phyloP scores from a whole-genome alignment of 2,888 invertebrate species.

The Tridacna crocea region DNA sequence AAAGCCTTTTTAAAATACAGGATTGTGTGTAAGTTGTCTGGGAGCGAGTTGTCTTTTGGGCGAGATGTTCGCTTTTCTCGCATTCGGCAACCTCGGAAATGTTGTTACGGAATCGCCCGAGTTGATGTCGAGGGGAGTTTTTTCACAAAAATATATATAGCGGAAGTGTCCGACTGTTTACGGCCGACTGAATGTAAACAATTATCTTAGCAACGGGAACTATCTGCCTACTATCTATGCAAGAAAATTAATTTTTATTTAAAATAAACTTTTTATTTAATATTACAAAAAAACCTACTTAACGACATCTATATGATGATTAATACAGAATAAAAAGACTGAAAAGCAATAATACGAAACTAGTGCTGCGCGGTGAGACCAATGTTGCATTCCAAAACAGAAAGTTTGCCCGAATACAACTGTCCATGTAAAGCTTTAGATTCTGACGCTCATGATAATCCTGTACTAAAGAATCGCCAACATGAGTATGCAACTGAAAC shows the following conservation, averaged over 20 bases:
- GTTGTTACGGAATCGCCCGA: no score
- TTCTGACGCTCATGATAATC: neutral
- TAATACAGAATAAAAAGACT: neutral
- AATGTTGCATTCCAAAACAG: slow-evolving; percentile 19
- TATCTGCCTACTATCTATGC: neutral
- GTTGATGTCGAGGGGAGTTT: no score
- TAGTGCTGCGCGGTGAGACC: neutral
- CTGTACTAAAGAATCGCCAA: neutral
- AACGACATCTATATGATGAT: neutral
- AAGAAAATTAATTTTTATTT: neutral
- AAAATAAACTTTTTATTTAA: no score
- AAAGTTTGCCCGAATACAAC: neutral
- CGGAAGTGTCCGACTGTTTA: no score
- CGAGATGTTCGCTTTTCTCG: no score
- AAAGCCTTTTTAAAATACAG: no score
- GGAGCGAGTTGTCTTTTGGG: no score
- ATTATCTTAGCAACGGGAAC: slow-evolving; percentile 5
- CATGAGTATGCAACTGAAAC: slow-evolving; percentile 91
- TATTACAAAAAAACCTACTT: neutral
- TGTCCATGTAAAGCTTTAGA: neutral
- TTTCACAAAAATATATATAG: no score
- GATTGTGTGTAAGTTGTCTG: no score
- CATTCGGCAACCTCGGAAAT: no score
- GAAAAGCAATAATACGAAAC: neutral
- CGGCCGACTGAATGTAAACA: slow-evolving; percentile 22